Conservation (phyloP, 2,113 vertebrate genomes). For the Pitta sordida region DNA sequence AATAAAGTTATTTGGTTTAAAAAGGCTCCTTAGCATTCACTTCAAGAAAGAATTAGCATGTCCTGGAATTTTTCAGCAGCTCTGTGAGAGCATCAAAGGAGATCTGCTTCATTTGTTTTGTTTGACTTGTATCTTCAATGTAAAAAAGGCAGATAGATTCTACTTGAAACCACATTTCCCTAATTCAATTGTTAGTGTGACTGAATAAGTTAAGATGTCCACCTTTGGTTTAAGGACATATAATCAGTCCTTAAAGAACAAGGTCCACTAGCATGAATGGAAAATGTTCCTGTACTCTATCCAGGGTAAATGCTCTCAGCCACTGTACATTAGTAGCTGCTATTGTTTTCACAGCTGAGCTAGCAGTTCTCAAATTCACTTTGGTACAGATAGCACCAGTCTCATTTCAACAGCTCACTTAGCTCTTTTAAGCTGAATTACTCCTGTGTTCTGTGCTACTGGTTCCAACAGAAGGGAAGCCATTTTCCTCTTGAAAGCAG, state of each 20-base stretch:
- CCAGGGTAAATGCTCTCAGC: neutral
- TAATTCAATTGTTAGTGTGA: neutral
- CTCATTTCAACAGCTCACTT: neutral
- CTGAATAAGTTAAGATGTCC: neutral
- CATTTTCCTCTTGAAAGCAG: neutral
- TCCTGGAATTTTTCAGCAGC: neutral
- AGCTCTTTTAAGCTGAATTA: neutral
- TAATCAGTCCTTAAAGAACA: neutral
- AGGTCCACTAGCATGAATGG: neutral
- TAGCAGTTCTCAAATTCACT: neutral
- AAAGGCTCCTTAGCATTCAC: neutral
- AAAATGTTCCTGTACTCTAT: neutral
- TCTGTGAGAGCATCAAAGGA: neutral
- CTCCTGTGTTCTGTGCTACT: neutral
- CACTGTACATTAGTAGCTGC: neutral
- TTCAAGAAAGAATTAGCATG: neutral
- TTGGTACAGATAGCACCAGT: neutral
- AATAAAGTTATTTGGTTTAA: constrained; percentile 42
- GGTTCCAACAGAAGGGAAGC: neutral
- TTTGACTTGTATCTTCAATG: neutral
- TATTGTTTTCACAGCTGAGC: neutral
- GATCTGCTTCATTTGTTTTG: neutral
- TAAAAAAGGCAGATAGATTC: neutral
- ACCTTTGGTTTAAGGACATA: neutral
- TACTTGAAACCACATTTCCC: neutral